phyloP scores from a whole-genome alignment of 2,113 vertebrate species.

The Neolamprologus longior region DNA sequence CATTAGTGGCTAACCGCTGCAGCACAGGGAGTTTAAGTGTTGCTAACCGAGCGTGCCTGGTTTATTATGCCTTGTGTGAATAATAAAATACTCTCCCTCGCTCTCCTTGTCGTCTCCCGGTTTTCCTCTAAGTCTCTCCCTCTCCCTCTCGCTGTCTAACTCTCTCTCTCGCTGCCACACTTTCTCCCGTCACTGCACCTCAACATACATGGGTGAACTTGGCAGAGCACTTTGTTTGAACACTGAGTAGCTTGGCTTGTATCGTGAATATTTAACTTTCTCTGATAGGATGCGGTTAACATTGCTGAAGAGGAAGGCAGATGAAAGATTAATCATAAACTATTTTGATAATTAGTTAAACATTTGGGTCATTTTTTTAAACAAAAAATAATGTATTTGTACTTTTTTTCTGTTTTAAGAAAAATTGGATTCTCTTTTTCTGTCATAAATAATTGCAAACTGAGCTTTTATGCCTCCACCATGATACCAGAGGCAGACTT shows the following conservation, averaged over 20 bases:
- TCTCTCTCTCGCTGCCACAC: conserved; percentile 4
- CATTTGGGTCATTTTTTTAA: background rate
- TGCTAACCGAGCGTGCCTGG: conserved; percentile 66
- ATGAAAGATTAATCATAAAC: conserved; percentile 29
- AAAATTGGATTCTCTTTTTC: background rate
- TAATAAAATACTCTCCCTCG: conserved; percentile 65
- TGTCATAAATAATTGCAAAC: background rate
- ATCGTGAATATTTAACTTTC: conserved; percentile 71
- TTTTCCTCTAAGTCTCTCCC: conserved; percentile 1
- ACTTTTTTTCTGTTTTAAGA: background rate
- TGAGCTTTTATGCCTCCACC: background rate
- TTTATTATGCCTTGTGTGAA: conserved; percentile 78
- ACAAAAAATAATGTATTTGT: background rate
- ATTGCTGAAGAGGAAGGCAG: conserved; percentile 26
- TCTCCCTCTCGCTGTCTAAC: background rate
- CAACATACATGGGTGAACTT: conserved; percentile 62
- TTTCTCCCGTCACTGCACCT: conserved; percentile 23
- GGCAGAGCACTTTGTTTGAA: conserved; percentile 70
- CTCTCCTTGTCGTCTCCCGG: background rate
- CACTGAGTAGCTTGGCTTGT: conserved; percentile 62
- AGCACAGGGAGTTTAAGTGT: conserved; percentile 69
- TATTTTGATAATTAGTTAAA: background rate
- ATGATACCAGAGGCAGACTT: background rate
- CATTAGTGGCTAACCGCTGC: conserved; percentile 66
- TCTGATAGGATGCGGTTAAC: conserved; percentile 30